Base-by-base conservation (phyloP, 2,113 vertebrate species). In the Saccopteryx bilineata region DNA sequence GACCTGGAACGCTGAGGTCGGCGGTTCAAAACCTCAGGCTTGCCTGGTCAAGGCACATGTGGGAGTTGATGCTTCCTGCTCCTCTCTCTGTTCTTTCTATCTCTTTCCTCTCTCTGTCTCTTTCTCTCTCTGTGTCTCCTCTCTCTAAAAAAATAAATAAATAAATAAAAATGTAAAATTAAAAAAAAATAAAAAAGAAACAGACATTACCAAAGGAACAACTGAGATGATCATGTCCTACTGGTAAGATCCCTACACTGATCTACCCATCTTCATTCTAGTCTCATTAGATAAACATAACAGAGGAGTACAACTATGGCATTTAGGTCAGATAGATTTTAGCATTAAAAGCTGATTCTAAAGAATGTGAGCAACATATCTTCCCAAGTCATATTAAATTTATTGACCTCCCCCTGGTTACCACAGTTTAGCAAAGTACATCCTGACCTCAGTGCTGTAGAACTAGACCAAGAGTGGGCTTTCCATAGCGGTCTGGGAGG, bases 291-390 rank as follows among this genome's bases (percentile, higher is more conserved):
- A 61, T 81, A 23, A 92, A n/a, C 8, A 65, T 68, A 28, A 93
- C 72, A 72, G 66, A 74, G 7, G 66, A 74, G 7, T 74, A 23
- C n/a, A 65, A 84, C 33, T n/a, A 68, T 28, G 12, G 56, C 46
- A 92, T 87, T 92, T 72, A 86, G 31, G 26, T n/a, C 66, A 72
- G 56, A 72, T 3, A 46, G 56, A 80, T 50, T 81, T 93, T 68
- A 95, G 66, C 28, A 71, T 76, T 78, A 71, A 94, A 48, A 91
- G 69, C 9, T 71, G 14, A 39, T 72, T 94, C 56, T 63, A n/a
- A 87, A 60, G 12, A 83, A 58, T 15, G 19, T 48, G 28, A 60
- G 11, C 52, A 58, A 91, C 86, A 56, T 65, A 48, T 31, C 19
- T 80, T 8, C 26, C 10, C 50, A 89, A 81, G 6, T 86, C 18